Conservation (phyloP, 2,113 vertebrate species). For the Tympanuchus pallidicinctus region DNA sequence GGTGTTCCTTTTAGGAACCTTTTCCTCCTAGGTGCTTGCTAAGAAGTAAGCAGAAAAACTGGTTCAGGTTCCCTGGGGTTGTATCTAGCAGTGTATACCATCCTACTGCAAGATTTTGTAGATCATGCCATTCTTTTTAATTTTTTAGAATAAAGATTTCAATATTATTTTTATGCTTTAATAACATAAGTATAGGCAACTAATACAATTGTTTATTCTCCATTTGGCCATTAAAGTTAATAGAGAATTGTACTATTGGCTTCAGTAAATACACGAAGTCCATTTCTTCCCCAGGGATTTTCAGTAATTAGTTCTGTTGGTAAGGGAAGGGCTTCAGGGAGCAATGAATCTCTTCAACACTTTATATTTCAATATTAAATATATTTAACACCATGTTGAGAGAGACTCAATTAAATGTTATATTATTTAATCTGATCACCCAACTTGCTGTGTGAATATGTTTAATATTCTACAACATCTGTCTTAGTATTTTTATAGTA, state of each 20-base stretch:
- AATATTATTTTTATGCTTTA: constrained; percentile 32
- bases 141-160: constrained; percentile 28
- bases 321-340: constrained; percentile 8
- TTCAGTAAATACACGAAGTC: constrained; percentile 15
- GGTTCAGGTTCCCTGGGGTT: not conserved
- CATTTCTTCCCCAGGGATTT: not conserved
- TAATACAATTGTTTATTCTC: constrained; percentile 43
- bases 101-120: constrained; percentile 29
- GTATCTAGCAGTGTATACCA: not conserved
- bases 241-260: constrained; percentile 1
- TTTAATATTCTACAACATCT: not conserved
- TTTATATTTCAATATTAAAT: not conserved
- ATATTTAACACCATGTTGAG: not conserved
- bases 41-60: constrained; percentile 4
- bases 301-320: constrained; percentile 21
- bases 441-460: not conserved
- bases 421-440: not conserved
- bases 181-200: not conserved
- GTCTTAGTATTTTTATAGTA: not conserved
- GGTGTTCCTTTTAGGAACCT: not conserved
- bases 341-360: not conserved
- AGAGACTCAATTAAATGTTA: not conserved
- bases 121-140: constrained; percentile 26
- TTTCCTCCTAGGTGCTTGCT: not conserved
- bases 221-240: constrained; percentile 47